Evolutionary conservation across 2,888 invertebrate genomes (phyloP), one percentile per base, ranked within the genome.

Genomic region (Thecocarcelia acutangulata): DNA sequence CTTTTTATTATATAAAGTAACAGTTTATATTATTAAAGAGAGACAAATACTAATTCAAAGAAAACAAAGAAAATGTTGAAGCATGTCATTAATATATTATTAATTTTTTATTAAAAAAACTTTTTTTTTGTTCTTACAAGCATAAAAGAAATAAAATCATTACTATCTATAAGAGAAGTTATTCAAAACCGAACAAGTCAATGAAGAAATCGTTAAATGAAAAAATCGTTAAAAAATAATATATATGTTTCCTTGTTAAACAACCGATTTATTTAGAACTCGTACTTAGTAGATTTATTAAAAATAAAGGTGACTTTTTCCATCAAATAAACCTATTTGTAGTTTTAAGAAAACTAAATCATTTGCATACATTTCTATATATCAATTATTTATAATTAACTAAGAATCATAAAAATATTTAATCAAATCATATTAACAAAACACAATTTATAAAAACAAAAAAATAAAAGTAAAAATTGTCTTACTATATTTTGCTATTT

Each of bases 21-120:
- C 72, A 75, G 75, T 80, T 83, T 84, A 81, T 84, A 84, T 81
- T 78, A 75, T 83, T 80, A 83, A 80, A 80, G 66, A 76, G 76
- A 77, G 81, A 73, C 66, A 69, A 70, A 72, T 46, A 70, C 66
- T 66, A 73, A 63, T 72, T 78, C 76, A 82, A 84, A 72, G 28
- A 54, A 83, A 82, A 69, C 33, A 21, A 3, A 42, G 21, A 52
- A 72, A 72, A 75, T 83, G 42, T 73, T 64, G 15, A 64, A 64
- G 40, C 17, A 56, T 56, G 54, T 64, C 63, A 56, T 19, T 58
- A 33, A 59, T 64, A 50, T 42, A 61, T 54, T 17, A 64, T 63
- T 50, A 17, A 37, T 58, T 70, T 19, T 72, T 72, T 63, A n/a
- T 44, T 52, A 54, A 61, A 50, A 58, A 13, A 19, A 3, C 15